Percentiles rank a stretch among this genome's conserved stretches.
Conservation (phyloP, 2,113 vertebrate genomes). For the Platysteira castanea region DNA sequence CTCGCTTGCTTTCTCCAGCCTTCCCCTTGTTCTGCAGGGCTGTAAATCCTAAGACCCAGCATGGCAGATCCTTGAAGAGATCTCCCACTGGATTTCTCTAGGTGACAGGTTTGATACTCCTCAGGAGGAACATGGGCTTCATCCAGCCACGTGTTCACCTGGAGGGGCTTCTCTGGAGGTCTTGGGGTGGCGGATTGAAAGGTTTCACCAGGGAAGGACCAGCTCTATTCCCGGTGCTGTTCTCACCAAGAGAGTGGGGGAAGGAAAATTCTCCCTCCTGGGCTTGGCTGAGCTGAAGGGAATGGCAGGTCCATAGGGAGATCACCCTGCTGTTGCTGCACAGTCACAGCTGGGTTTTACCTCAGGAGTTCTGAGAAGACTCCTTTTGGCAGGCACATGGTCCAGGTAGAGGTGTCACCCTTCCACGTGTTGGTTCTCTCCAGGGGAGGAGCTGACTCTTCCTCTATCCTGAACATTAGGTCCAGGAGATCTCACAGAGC, state of each 20-base stretch:
- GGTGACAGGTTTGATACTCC: not conserved
- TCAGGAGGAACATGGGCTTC: not conserved
- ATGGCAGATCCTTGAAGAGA: not conserved
- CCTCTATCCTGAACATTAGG: not conserved
- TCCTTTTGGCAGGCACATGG: not conserved
- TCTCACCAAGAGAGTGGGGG: not conserved
- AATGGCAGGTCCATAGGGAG: not conserved
- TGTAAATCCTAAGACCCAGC: not conserved
- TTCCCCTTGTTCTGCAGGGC: not conserved
- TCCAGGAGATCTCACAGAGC: not conserved
- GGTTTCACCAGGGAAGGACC: not conserved
- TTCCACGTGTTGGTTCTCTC: not conserved
- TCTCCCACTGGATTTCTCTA: not conserved
- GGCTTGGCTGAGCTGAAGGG: not conserved
- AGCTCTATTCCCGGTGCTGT: not conserved
- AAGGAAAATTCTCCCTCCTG: not conserved
- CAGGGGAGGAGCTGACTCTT: not conserved
- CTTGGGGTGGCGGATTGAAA: accelerated
- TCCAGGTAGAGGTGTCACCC: not conserved
- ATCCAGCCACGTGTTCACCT: accelerated
- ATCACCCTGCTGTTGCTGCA: not conserved
- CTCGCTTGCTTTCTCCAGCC: not conserved
- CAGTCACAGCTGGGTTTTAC: not conserved
- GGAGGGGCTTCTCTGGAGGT: not conserved
- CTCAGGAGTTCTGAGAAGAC: not conserved